Conservation (phyloP, 2,797 vertebrate genomes). For the Sebastes elongatus region DNA sequence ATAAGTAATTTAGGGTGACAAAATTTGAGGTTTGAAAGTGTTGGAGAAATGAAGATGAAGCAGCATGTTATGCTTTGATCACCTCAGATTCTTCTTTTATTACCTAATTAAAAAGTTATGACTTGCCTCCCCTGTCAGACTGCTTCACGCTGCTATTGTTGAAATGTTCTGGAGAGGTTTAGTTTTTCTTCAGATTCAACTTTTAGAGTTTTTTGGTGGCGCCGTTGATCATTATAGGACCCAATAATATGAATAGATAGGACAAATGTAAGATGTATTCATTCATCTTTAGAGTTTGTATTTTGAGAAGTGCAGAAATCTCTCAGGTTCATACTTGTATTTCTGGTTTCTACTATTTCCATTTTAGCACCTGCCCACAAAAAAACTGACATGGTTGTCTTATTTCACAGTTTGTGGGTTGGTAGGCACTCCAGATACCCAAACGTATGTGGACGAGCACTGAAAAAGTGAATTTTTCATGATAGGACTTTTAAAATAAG, state of each 20-base stretch:
- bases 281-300: too few species aligned
- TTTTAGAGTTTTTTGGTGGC: neutral
- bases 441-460: too few species aligned
- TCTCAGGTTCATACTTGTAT: too few species aligned
- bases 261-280: neutral
- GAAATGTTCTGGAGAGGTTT: neutral
- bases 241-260: neutral
- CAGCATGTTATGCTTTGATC: slow-evolving; percentile 37
- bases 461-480: too few species aligned
- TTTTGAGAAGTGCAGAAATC: neutral
- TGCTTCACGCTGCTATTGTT: neutral
- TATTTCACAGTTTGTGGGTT: too few species aligned
- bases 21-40: slow-evolving; percentile 1
- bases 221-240: neutral
- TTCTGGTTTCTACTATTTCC: too few species aligned
- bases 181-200: neutral
- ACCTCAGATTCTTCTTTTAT: slow-evolving; percentile 10
- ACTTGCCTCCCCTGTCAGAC: slow-evolving; percentile 6
- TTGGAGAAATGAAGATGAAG: slow-evolving; percentile 32
- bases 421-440: too few species aligned
- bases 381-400: too few species aligned
- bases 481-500: too few species aligned
- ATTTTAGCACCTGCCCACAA: too few species aligned
- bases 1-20: slow-evolving; percentile 26
- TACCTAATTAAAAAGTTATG: slow-evolving; percentile 31